Evolutionary conservation across 2,797 vertebrate species (phyloP).

Genomic region (Bothrops alternatus): DNA sequence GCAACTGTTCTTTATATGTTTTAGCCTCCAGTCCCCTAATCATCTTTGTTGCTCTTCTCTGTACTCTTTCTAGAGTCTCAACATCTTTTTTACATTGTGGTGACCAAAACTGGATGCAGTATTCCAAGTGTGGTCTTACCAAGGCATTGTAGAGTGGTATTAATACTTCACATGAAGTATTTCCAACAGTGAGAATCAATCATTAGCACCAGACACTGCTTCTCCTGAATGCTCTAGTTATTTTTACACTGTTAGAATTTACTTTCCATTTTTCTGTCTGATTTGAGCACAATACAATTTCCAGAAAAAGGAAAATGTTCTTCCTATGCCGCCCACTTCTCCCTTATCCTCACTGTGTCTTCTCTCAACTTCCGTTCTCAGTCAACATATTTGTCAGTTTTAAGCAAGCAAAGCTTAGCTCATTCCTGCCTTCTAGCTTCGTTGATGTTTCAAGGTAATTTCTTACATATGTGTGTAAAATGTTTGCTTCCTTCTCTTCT

Average conservation of each 20-base stretch:
- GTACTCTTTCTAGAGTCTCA: too few relatives aligned
- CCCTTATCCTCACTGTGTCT: slow-evolving; percentile 14
- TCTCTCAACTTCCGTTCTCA: slow-evolving; percentile 26
- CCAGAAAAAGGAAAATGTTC: background rate
- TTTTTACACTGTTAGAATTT: background rate
- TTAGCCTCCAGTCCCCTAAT: too few relatives aligned
- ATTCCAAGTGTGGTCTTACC: too few relatives aligned
- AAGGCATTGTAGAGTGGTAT: too few relatives aligned
- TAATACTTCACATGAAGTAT: background rate
- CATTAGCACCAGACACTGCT: too few relatives aligned
- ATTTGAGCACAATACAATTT: slow-evolving; percentile 9
- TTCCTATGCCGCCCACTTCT: background rate
- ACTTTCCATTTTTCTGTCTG: slow-evolving; percentile 12
- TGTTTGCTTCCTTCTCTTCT: background rate
- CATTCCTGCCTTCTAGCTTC: slow-evolving; percentile 24
- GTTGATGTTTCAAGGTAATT: slow-evolving; percentile 30
- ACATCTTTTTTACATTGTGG: too few relatives aligned
- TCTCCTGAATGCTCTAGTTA: background rate
- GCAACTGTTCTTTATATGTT: too few relatives aligned
- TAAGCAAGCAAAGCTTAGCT: slow-evolving; percentile 34
- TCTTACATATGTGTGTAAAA: slow-evolving; percentile 1
- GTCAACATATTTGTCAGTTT: slow-evolving; percentile 28
- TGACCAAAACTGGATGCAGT: too few relatives aligned
- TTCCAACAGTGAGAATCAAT: background rate
- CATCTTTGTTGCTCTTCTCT: too few relatives aligned